A percentile compares a stretch with the other conserved stretches of the same genome.
These are phyloP conservation scores for Gymnorhina tibicen DNA, from an alignment of 2,113 vertebrate species.

Conservation along the genomic window DNA sequence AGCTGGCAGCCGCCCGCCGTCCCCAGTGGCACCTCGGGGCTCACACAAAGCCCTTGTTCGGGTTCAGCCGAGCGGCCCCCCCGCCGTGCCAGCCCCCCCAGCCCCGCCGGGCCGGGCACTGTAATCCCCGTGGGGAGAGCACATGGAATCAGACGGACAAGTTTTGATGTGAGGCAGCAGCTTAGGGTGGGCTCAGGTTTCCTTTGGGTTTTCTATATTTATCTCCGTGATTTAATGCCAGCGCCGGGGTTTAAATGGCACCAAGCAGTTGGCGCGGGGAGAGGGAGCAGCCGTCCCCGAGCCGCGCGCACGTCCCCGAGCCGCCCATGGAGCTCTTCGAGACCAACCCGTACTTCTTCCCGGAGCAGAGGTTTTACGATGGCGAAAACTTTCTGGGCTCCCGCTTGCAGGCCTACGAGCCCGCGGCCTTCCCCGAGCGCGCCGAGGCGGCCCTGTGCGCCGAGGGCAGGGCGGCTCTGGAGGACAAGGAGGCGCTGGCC, in stretches of 20 bases:
- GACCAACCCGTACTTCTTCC: constrained; percentile 95
- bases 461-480: constrained; percentile 69
- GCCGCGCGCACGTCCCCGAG: constrained; percentile 35
- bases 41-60: constrained; percentile 60
- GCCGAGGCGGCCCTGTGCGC: constrained; percentile 83
- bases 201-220: constrained; percentile 96
- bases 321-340: constrained; percentile 94
- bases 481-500: constrained; percentile 83
- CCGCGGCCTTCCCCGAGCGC: constrained; percentile 82
- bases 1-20: not conserved
- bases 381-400: constrained; percentile 88
- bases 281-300: constrained; percentile 79
- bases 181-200: constrained; percentile 96
- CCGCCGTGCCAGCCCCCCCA: not conserved
- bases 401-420: constrained; percentile 84
- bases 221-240: constrained; percentile 97
- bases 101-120: not conserved
- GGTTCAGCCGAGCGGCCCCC: constrained; percentile 5
- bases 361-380: constrained; percentile 94
- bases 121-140: constrained; percentile 73
- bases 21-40: constrained; percentile 46
- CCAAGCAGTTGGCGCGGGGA: constrained; percentile 82
- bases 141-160: constrained; percentile 87
- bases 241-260: constrained; percentile 98
- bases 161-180: constrained; percentile 99